phyloP scores from a whole-genome alignment of 2,797 vertebrate genomes.

The Philypnodon macrostomus region DNA sequence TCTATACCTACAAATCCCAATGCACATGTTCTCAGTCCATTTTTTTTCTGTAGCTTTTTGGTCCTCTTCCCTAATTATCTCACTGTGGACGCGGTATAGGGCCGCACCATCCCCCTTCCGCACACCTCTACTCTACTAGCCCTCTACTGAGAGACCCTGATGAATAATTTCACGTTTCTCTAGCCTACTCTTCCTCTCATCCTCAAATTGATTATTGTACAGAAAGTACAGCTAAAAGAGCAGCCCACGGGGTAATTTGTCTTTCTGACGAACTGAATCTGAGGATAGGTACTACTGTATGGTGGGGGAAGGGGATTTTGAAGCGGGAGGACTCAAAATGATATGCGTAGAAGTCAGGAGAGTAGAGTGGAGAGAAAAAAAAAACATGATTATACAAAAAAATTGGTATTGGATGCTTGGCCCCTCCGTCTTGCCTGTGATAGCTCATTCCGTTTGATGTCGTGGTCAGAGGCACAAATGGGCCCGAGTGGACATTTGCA shows the following conservation, averaged over 20 bases:
- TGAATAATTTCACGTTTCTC: conserved; percentile 79
- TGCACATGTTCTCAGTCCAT: conserved; percentile 16
- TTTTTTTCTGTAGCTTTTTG: conserved; percentile 32
- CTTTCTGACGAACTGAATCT: conserved; percentile 64
- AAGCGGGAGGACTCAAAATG: conserved; percentile 31
- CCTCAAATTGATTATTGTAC: conserved; percentile 79
- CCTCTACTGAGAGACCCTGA: conserved; percentile 58
- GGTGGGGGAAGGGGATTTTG: conserved; percentile 44
- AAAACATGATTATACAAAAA: conserved; percentile 55
- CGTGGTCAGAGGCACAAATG: conserved; percentile 62
- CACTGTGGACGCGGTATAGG: conserved; percentile 53
- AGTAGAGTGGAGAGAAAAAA: conserved; percentile 21
- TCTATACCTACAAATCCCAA: conserved; percentile 32
- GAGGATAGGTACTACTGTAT: conserved; percentile 48
- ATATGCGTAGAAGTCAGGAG: conserved; percentile 50
- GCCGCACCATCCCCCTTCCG: conserved; percentile 52
- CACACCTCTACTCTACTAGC: conserved; percentile 36
- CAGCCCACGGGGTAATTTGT: conserved; percentile 71
- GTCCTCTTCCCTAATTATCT: conserved; percentile 70
- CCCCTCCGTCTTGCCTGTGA: conserved; percentile 53
- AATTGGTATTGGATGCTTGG: conserved; percentile 55
- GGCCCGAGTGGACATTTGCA: conserved; percentile 49
- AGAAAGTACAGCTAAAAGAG: conserved; percentile 70
- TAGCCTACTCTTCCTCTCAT: conserved; percentile 58
- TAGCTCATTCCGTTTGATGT: conserved; percentile 76